A percentile compares a stretch with the other conserved stretches of the same genome.
Conservation (phyloP, 2,113 vertebrate species). For the Leucosticte australis region DNA sequence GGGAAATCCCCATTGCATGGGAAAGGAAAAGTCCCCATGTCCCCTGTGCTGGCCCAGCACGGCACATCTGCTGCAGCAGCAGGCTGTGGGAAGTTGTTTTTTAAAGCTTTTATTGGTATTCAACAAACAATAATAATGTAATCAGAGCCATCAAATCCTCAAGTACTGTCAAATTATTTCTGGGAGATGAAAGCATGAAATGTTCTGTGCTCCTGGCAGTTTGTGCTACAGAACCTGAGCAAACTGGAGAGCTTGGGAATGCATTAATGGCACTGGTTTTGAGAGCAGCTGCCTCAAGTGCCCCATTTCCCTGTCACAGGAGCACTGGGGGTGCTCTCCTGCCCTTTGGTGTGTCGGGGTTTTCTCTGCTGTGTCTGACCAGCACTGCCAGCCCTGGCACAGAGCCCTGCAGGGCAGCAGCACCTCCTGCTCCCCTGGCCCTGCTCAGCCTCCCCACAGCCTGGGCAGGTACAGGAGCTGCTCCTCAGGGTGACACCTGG, state of each 20-base stretch:
- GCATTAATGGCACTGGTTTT: neutral
- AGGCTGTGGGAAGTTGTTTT: neutral
- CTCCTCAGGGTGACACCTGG: rapidly evolving
- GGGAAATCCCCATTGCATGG: neutral
- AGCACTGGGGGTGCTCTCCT: rapidly evolving
- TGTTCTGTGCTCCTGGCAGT: neutral
- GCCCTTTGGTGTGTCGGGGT: rapidly evolving
- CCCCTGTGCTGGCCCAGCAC: neutral
- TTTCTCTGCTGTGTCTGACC: rapidly evolving
- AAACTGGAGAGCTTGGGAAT: neutral
- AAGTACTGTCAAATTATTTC: constrained; percentile 32
- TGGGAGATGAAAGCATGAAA: constrained; percentile 18
- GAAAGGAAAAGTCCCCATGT: neutral
- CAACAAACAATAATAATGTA: constrained; percentile 30
- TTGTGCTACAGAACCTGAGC: neutral
- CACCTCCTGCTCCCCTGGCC: rapidly evolving
- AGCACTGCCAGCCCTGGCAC: rapidly evolving
- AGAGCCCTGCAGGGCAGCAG: neutral
- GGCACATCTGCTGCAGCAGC: neutral
- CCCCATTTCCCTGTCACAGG: neutral
- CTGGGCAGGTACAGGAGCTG: neutral
- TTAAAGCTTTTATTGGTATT: neutral
- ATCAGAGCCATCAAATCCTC: constrained; percentile 11
- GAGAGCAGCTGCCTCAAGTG: neutral
- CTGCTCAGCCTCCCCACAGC: rapidly evolving